Conservation (phyloP, 2,888 invertebrate genomes). For the Chloroclystis v-ata region DNA sequence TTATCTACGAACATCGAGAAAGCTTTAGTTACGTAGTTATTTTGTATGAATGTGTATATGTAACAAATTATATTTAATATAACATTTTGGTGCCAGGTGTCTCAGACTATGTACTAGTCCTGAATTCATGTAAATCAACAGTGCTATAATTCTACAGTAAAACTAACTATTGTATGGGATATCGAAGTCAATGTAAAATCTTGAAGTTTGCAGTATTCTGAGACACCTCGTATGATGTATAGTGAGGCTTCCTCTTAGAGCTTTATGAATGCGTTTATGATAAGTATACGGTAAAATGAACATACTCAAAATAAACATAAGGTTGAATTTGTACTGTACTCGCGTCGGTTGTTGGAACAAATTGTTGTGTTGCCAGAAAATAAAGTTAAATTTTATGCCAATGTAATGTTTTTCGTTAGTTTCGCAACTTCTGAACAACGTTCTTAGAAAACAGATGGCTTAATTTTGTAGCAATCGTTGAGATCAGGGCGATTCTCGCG, state of each 20-base stretch:
- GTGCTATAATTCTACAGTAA: no score
- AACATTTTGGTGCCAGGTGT: conserved; percentile 5
- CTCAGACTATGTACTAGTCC: background rate
- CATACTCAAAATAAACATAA: conserved; percentile 68
- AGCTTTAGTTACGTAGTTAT: conserved; percentile 60
- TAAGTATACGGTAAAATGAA: conserved; percentile 72
- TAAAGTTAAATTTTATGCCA: conserved; percentile 30
- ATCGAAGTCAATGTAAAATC: background rate
- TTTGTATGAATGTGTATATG: conserved; percentile 71
- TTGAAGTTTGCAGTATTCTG: background rate
- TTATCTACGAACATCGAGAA: conserved; percentile 60
- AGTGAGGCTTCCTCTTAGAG: conserved; percentile 76
- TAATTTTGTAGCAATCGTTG: background rate
- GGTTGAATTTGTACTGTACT: conserved; percentile 54
- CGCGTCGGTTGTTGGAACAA: conserved; percentile 39
- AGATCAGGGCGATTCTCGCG: no score
- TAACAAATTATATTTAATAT: conserved; percentile 59
- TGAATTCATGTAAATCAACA: background rate
- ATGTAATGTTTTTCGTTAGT: conserved; percentile 21
- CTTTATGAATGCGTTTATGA: conserved; percentile 70
- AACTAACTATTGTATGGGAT: no score
- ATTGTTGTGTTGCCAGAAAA: conserved; percentile 30
- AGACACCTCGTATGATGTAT: conserved; percentile 44
- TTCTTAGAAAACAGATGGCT: no score
- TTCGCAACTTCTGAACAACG: background rate